phyloP scores from a whole-genome alignment of 2,113 vertebrate genomes.

The Phylloscopus trochilus region DNA sequence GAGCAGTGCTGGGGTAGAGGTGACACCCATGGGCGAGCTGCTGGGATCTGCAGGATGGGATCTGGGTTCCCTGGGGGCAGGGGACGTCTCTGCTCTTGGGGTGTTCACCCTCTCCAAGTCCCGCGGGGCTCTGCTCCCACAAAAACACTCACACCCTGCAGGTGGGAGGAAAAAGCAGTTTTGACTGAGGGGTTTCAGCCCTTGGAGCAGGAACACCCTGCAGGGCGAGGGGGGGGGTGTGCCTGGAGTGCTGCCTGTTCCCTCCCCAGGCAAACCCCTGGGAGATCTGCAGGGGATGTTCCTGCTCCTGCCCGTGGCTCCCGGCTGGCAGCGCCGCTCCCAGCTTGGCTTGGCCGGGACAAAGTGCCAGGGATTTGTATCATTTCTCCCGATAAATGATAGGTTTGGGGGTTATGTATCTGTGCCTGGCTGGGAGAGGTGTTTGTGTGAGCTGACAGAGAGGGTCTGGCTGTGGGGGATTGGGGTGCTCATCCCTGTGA shows the following conservation, averaged over 20 bases:
- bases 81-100: not conserved
- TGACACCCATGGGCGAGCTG: not conserved
- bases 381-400: accelerated
- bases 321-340: accelerated
- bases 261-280: accelerated
- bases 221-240: accelerated
- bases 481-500: accelerated
- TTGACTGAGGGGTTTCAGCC: not conserved
- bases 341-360: not conserved
- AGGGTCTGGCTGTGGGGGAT: accelerated
- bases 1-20: not conserved
- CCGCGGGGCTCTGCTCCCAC: accelerated
- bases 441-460: too few species aligned
- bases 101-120: accelerated
- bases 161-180: not conserved
- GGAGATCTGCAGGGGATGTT: accelerated
- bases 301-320: not conserved
- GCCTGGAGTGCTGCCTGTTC: accelerated
- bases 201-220: accelerated
- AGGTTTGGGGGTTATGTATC: not conserved
- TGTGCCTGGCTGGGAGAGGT: accelerated
- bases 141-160: accelerated
- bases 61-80: not conserved
- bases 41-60: not conserved
- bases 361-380: accelerated